These are phyloP conservation scores for Stichopus chloronotus DNA, from an alignment of 35 echinoderm and acorn worm species.

Conservation along the genomic window DNA sequence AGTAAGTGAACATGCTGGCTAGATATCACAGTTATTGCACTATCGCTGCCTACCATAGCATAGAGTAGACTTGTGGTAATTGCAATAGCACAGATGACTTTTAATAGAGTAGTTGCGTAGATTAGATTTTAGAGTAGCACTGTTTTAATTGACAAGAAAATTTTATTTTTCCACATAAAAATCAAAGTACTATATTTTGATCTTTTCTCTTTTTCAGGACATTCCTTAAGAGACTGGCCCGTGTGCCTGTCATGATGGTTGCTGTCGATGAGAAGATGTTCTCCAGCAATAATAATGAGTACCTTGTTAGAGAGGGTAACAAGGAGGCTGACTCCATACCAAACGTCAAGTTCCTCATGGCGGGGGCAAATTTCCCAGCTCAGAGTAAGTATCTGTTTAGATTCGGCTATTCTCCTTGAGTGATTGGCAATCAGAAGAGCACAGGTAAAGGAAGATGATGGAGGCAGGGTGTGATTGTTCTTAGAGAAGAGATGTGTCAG, in stretches of 20 bases:
- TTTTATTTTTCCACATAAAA: too few species aligned
- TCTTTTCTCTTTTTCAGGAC: constrained; percentile 34
- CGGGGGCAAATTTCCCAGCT: constrained; percentile 61
- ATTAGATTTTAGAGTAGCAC: too few species aligned
- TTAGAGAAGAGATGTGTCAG: not conserved
- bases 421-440: not conserved
- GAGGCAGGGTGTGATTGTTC: not conserved
- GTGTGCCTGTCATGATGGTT: constrained; percentile 72
- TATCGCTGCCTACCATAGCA: too few species aligned
- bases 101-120: too few species aligned
- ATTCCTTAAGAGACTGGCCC: constrained; percentile 56
- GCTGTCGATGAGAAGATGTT: constrained; percentile 67
- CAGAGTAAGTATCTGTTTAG: constrained; percentile 63
- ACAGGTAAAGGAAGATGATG: not conserved
- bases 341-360: constrained; percentile 69
- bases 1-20: too few species aligned
- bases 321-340: constrained; percentile 68
- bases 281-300: constrained; percentile 58
- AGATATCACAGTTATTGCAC: too few species aligned
- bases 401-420: not conserved
- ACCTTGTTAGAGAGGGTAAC: constrained; percentile 71
- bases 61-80: too few species aligned
- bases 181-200: too few species aligned
- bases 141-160: too few species aligned
- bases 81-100: too few species aligned